phyloP scores from a whole-genome alignment of 2,113 vertebrate species.

The Ondatra zibethicus region DNA sequence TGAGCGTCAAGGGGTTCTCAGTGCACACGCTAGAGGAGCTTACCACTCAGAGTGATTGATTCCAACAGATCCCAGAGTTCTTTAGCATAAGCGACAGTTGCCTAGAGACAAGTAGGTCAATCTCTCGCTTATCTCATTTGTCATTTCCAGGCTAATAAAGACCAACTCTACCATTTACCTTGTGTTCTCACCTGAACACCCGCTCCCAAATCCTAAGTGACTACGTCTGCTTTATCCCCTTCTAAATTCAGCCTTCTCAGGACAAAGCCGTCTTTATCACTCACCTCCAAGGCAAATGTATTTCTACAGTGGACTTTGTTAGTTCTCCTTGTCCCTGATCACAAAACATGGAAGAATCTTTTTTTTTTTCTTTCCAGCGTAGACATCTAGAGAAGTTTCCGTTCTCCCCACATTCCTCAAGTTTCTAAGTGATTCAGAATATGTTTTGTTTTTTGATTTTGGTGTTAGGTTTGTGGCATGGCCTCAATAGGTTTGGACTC shows the following conservation, averaged over 20 bases:
- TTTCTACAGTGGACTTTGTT: not conserved
- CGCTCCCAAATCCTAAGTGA: slow-evolving; percentile 5
- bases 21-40: not conserved
- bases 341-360: not conserved
- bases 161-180: not conserved
- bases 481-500: not conserved
- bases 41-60: not conserved
- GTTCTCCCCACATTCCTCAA: not conserved
- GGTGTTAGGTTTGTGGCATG: not conserved
- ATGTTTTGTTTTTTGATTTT: not conserved
- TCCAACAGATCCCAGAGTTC: not conserved
- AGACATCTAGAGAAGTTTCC: not conserved
- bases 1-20: not conserved
- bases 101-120: not conserved
- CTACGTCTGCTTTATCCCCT: not conserved
- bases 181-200: slow-evolving; percentile 1
- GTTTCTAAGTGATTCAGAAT: not conserved
- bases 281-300: not conserved
- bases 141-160: not conserved
- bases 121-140: too few species aligned
- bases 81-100: not conserved
- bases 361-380: not conserved
- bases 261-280: not conserved
- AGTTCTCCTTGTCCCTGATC: not conserved
- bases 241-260: not conserved